Base-by-base conservation (phyloP, 1,140 invertebrate species). In the Eueides isabella region DNA sequence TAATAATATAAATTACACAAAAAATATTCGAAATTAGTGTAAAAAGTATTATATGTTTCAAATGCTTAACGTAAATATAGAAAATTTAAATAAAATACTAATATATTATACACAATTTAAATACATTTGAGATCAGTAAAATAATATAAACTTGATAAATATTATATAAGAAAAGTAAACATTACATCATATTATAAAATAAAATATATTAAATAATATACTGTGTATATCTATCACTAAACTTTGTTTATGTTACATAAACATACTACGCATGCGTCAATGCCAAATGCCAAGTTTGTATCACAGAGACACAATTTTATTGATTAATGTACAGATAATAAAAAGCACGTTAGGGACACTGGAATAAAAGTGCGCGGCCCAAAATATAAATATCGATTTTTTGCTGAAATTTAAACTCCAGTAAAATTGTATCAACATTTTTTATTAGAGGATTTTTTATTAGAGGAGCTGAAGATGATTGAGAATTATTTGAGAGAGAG, bases 171-270 rank as follows among this genome's bases (percentile, higher is more conserved):
- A 44, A 19, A 2, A 44, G 2, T 23, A 55, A 55, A 6, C 2
- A 23, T 23, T 55, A 0, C 48, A 23, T 5, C 23, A 11, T 26
- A 55, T 55, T 23, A 26, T 5, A 23, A 55, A n/a, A n/a, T n/a
- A n/a, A n/a, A n/a, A n/a, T n/a, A n/a, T n/a, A n/a, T n/a, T n/a
- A 26, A 26, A 55, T 16, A 64, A 31, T 64, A 31, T 19, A 31
- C 19, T 26, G 31, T 63, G 29, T 29, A n/a, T 30, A 30, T 63
- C 61, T 31, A 63, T 63, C 61, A n/a, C 23, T 26, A 55, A 55
- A 55, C 23, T 55, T 55, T 55, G 48, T 55, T 55, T 55, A 55
- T 55, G 23, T 55, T 55, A 55, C 2, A 38, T 44, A 44, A 44
- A 19, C n/a, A 6, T 16, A 19, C 19, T 55, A 55, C 48, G 48